Evolutionary conservation across 2,888 invertebrate species (phyloP), one percentile per base, ranked within the genome.

Genomic region (Trilocha varians): DNA sequence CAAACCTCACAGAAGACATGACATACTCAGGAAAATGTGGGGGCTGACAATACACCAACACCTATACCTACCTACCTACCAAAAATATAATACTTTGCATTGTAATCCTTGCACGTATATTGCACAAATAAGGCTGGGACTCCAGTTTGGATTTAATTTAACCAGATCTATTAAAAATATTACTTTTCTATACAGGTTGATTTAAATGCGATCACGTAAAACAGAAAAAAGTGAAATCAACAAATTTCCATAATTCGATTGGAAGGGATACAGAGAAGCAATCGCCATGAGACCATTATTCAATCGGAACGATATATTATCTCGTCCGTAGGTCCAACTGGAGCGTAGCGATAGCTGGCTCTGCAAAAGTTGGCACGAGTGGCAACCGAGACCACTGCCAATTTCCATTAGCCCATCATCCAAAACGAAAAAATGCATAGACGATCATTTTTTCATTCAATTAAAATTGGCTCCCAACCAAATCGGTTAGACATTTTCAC

Each of bases 351-450:
- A 83, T 79, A 74, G 79, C 83, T 80, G 71, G 73, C 78, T 77
- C 71, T 68, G 79, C 83, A 79, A 82, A 83, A 85, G 75, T 85
- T 85, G 84, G 84, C 84, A 84, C 77, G 78, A 62, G 50, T 61
- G 71, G 73, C 70, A 69, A 61, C 64, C 70, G 78, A 78, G 71
- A 77, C 79, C 79, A 80, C 71, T 85, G 84, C 85, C 85, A 85
- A 84, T 85, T 84, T 84, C 84, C 85, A 84, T 84, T 84, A 84
- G 73, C 83, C 77, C 80, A 82, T 85, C 84, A 83, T 77, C 77
- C 83, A 82, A 84, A 83, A 80, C 80, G 82, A 83, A 85, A 83
- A 85, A 83, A 78, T 74, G 82, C 79, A 82, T 77, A 78, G 80
- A 78, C 80, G 78, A 82, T 78, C 78, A 80, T 78, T 84, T 85